These are phyloP conservation scores for Bergia puertoricense DNA, from an alignment of 92 coral and sea anemone species.

Conservation along the genomic window DNA sequence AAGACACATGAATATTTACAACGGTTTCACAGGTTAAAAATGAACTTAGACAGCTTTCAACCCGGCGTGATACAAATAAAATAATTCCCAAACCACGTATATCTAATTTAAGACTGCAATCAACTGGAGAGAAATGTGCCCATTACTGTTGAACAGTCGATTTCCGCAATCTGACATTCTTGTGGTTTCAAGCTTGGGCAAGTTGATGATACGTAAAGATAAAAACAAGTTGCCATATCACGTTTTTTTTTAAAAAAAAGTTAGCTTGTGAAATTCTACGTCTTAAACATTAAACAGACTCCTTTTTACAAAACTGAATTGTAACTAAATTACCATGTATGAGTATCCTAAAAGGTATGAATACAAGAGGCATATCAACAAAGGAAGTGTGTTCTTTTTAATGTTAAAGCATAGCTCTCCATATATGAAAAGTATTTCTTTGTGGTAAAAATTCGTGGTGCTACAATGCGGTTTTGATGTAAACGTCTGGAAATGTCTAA, in stretches of 20 bases:
- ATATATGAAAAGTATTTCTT: background rate
- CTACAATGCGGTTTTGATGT: background rate
- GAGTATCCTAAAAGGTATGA: background rate
- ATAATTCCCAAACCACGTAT: background rate
- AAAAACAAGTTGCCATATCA: background rate
- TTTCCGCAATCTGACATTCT: constrained; percentile 22
- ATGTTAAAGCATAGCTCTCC: background rate
- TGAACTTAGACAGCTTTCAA: constrained; percentile 9
- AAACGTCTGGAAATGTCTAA: constrained; percentile 31
- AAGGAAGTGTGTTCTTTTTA: background rate
- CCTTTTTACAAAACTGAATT: background rate
- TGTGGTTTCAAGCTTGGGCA: constrained; percentile 11
- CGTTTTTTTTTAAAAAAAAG: background rate
- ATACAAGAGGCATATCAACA: background rate
- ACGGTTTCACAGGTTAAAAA: too few species aligned
- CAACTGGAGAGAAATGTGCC: background rate
- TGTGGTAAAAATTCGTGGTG: background rate
- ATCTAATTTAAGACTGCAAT: background rate
- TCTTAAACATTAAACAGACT: background rate
- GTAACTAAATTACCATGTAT: background rate
- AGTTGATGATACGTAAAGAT: background rate
- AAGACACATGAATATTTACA: background rate
- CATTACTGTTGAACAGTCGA: constrained; percentile 29
- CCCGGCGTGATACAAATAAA: background rate
- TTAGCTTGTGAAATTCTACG: background rate